Percentiles rank a stretch among this genome's conserved stretches.
Evolutionary conservation across 2,888 invertebrate species (phyloP).

Genomic region (Pheosia tremula): DNA sequence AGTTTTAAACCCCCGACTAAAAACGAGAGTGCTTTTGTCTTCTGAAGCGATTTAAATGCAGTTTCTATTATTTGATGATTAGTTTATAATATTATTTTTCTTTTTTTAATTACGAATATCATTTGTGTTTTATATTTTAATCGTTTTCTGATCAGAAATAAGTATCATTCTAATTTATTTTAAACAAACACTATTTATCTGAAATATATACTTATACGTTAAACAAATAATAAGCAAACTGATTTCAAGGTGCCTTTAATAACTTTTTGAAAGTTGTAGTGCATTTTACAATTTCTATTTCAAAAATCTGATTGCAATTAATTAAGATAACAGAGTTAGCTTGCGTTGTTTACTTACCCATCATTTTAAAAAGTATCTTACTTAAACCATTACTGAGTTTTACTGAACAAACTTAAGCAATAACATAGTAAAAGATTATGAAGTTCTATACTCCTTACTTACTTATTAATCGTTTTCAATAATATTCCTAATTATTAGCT

Average conservation of each 20-base stretch:
- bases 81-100: no score
- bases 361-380: background rate
- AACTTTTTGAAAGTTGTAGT: background rate
- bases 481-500: no score
- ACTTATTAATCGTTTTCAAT: no score
- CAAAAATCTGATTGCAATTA: background rate
- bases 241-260: background rate
- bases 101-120: no score
- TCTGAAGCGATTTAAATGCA: no score
- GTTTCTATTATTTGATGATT: no score
- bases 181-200: background rate
- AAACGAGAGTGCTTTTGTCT: no score
- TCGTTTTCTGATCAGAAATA: background rate
- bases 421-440: no score
- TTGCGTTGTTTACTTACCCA: background rate
- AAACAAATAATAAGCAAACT: background rate
- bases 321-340: background rate
- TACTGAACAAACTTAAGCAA: no score
- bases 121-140: no score
- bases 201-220: background rate
- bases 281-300: background rate
- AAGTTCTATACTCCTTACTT: no score
- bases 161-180: background rate
- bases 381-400: background rate
- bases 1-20: no score